Conservation (phyloP, 2,797 vertebrate genomes). For the Hoplostethus mediterraneus region DNA sequence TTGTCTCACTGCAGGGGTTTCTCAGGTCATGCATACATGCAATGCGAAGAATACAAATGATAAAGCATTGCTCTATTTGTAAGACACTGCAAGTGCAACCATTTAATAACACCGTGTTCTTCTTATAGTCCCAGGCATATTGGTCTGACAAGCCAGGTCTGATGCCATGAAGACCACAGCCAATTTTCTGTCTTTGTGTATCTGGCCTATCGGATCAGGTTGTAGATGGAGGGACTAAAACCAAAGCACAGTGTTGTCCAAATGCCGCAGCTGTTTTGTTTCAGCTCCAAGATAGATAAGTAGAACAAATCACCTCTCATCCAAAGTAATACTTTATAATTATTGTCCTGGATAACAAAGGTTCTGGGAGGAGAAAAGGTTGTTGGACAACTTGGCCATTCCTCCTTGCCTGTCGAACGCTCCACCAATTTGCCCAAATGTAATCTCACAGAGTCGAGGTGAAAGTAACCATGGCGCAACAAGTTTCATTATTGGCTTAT, state of each 20-base stretch:
- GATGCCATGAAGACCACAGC: slow-evolving; percentile 47
- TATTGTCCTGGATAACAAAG: slow-evolving; percentile 65
- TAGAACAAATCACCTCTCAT: slow-evolving; percentile 71
- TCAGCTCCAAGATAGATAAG: slow-evolving; percentile 57
- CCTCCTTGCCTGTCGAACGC: slow-evolving; percentile 19
- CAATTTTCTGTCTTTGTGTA: slow-evolving; percentile 14
- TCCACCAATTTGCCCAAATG: slow-evolving; percentile 59
- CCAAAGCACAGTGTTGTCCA: slow-evolving; percentile 40
- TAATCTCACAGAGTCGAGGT: slow-evolving; percentile 43
- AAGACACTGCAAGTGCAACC: neutral
- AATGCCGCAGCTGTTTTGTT: slow-evolving; percentile 56
- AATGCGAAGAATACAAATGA: neutral
- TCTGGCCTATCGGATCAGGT: slow-evolving; percentile 30
- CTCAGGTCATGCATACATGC: neutral
- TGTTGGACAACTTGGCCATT: slow-evolving; percentile 37
- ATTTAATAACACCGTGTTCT: slow-evolving; percentile 4
- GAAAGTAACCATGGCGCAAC: slow-evolving; percentile 11
- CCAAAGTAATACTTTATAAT: slow-evolving; percentile 75
- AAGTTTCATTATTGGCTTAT: slow-evolving; percentile 37
- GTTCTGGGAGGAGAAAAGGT: slow-evolving; percentile 40
- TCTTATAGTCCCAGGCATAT: neutral
- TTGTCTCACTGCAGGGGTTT: neutral
- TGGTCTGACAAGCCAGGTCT: slow-evolving; percentile 15
- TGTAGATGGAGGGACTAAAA: slow-evolving; percentile 35
- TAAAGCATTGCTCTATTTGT: neutral